phyloP scores from a whole-genome alignment of 2,888 invertebrate genomes.

The Flabesymbios commensalis region DNA sequence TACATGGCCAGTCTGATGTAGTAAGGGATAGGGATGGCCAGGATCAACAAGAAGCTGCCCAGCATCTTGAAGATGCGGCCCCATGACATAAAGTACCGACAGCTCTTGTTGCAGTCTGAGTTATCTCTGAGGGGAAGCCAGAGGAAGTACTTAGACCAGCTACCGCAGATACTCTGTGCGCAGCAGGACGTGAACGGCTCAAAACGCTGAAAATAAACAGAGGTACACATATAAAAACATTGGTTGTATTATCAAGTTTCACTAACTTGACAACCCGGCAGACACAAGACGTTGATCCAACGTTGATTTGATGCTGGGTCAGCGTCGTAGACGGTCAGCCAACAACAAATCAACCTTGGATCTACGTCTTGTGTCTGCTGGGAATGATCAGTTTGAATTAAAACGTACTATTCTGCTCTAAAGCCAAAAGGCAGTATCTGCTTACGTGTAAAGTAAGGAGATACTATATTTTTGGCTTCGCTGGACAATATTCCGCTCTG shows the following conservation, averaged over 20 bases:
- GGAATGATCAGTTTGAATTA: too few relatives aligned
- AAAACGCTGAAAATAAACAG: not conserved
- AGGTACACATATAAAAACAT: not conserved
- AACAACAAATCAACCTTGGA: too few relatives aligned
- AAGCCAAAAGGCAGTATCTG: too few relatives aligned
- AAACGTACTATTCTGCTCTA: too few relatives aligned
- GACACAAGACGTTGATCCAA: too few relatives aligned
- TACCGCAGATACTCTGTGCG: conserved; percentile 33
- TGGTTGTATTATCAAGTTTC: not conserved
- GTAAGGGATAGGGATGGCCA: conserved; percentile 28
- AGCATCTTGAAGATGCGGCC: conserved; percentile 22
- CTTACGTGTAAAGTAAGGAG: too few relatives aligned
- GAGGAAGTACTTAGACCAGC: conserved; percentile 33
- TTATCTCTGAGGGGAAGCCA: conserved; percentile 26
- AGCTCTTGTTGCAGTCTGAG: conserved; percentile 31
- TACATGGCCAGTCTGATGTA: conserved; percentile 26
- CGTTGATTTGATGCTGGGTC: too few relatives aligned
- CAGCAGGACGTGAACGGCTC: conserved; percentile 37
- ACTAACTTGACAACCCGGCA: not conserved
- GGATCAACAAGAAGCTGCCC: conserved; percentile 24
- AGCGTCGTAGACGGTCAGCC: not conserved
- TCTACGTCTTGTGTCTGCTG: too few relatives aligned
- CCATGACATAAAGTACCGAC: conserved; percentile 31
- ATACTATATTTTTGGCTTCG: too few relatives aligned
- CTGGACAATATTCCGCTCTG: too few relatives aligned